Base-by-base conservation (phyloP, 2,888 invertebrate species). In the Melanophora roralis region DNA sequence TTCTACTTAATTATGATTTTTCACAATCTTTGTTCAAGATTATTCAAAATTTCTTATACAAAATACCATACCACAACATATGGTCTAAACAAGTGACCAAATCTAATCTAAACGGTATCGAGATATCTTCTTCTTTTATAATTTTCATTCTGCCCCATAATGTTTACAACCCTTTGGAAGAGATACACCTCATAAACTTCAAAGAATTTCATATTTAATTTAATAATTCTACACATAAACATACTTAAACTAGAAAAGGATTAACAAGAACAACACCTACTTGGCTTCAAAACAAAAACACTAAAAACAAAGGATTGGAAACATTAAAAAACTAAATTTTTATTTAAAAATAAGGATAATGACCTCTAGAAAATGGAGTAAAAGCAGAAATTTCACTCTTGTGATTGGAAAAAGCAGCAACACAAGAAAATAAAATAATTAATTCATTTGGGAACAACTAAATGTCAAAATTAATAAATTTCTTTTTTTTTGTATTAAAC, bases 341-440 rank as follows among this genome's bases (percentile, higher is more conserved):
- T 9, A 8, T 40, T 40, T 9, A 43, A 74, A 51, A 45, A 68
- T 71, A 68, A 67, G 72, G 64, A 76, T 80, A 80, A 80, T 76
- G 80, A 80, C 76, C 80, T 69, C 68, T 73, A n/a, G 12, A 64
- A 32, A n/a, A n/a, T n/a, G 23, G 49, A 68, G 64, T 49, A 9
- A 4, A 57, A 57, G 57, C 43, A 62, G 27, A 51, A 32, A 55
- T 83, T 83, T 82, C 81, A 83, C 84, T 85, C 81, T 84, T 84
- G 82, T 23, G 60, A 72, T 51, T 69, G 78, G 2, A 38, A 84
- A 45, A 9, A 3, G 55, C n/a, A n/a, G n/a, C 34, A 51, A 64
- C 1, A 27, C 27, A 6, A 27, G 6, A 27, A 27, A 27, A 5
- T 27, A 32, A 47, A 43, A 57, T 69, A 73, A 73, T 69, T 57